phyloP scores from a whole-genome alignment of 2,113 vertebrate species.

The Pleuronectes platessa region DNA sequence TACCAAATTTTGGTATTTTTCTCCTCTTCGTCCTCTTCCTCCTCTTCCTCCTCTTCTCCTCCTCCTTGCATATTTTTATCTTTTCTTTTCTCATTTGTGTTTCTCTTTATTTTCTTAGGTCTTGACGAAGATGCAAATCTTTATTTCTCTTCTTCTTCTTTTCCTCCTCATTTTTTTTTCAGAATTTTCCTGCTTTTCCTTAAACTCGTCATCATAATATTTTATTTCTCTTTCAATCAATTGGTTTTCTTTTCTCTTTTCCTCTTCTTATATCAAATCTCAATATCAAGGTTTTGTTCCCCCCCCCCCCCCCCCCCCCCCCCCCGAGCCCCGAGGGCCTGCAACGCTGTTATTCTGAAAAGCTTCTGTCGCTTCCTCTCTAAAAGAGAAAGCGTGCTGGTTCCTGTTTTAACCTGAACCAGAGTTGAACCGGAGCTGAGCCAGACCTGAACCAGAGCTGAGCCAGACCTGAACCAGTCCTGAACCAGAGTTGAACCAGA shows the following conservation, averaged over 20 bases:
- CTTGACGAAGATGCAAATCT: not conserved
- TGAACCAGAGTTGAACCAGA: not conserved
- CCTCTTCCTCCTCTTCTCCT: not conserved
- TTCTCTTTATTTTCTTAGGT: not conserved
- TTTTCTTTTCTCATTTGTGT: not conserved
- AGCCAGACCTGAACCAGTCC: not conserved
- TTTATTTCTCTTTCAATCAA: no score
- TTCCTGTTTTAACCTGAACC: not conserved
- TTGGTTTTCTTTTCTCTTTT: no score
- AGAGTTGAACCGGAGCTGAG: not conserved
- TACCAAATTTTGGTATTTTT: not conserved
- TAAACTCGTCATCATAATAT: not conserved
- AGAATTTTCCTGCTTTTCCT: not conserved
- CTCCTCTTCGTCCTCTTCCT: not conserved
- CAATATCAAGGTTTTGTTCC: no score
- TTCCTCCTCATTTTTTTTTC: not conserved
- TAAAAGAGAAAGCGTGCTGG: no score
- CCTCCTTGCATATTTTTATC: not conserved
- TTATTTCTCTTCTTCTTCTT: not conserved
- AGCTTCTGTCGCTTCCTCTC: no score
- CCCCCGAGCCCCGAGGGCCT: no score
- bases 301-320: conserved; percentile 45
- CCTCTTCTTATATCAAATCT: no score
- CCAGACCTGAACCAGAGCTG: not conserved
- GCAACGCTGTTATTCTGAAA: no score